Evolutionary conservation across 2,888 invertebrate species (phyloP).

Genomic region (Hypsopygia costalis): DNA sequence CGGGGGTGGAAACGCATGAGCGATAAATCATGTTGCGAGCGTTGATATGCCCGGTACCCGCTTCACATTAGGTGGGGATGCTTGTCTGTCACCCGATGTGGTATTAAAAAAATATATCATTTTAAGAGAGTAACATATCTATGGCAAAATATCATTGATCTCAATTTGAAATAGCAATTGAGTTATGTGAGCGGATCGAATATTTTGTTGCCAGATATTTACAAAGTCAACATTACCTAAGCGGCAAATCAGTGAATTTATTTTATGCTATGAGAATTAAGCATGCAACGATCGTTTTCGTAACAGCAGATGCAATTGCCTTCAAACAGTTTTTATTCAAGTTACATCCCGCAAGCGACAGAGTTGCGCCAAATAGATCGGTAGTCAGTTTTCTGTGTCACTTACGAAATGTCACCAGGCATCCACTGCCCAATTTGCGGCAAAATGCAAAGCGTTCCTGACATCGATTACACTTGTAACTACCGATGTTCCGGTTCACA

Average conservation of each 20-base stretch:
- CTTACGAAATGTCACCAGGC: slow-evolving; percentile 15
- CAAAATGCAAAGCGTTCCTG: background rate
- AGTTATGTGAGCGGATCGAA: slow-evolving; percentile 42
- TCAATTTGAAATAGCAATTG: slow-evolving; percentile 23
- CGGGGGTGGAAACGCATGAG: no score
- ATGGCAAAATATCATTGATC: no score
- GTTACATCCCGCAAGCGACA: slow-evolving; percentile 15
- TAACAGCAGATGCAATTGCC: slow-evolving; percentile 19
- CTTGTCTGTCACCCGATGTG: no score
- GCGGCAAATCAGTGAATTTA: slow-evolving; percentile 18
- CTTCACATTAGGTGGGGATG: no score
- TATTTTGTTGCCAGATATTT: slow-evolving; percentile 29
- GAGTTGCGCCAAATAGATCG: slow-evolving; percentile 21
- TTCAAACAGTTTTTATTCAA: slow-evolving; percentile 18
- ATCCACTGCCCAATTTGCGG: slow-evolving; percentile 14
- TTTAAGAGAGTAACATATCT: no score
- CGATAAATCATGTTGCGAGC: no score
- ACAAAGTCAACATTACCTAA: slow-evolving; percentile 8
- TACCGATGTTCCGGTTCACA: slow-evolving; percentile 3
- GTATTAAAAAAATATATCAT: no score
- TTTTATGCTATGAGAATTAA: slow-evolving; percentile 15
- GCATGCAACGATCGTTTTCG: slow-evolving; percentile 18
- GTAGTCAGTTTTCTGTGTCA: slow-evolving; percentile 23
- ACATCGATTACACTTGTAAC: background rate
- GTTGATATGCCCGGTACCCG: no score